Evolutionary conservation across 2,113 vertebrate species (phyloP), one percentile per base, ranked within the genome.

Genomic region (Mus musculus): DNA sequence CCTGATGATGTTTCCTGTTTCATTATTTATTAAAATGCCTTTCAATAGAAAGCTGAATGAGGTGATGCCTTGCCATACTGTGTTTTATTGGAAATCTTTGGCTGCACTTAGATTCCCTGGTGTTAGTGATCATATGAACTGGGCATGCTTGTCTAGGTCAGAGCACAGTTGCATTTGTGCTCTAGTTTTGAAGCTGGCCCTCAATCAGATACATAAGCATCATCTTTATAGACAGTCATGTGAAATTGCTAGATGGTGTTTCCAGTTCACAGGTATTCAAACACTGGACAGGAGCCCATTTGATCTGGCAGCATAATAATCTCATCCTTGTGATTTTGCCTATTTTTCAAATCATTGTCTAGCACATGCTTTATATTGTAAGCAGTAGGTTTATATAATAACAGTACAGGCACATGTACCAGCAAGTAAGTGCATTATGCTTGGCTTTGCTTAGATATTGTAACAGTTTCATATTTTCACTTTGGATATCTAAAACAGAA

Each of bases 71-170:
- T 89, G 28, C 33, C 75, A 26, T 85, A 10, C 11, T 93, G 28
- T 14, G 0, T 77, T 95, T 94, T 97, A 96, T 93, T 90, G 92
- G 75, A 97, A 98, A 96, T 97, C 81, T 95, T 94, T 95, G 67
- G 3, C 59, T 77, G 67, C 82, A 95, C 95, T 93, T 95, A 72
- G 56, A 92, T 95, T 97, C 92, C 54, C 65, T 81, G 46, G 24
- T 91, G 2, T 87, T 80, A 42, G 19, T 90, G 90, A 92, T 96
- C 95, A 89, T 26, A 26, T 69, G 95, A 94, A 87, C 73, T 88
- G 36, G 94, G 36, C 8, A 69, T 5, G 39, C 28, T 75, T 28
- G 49, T 73, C 49, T 56, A 92, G 85, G 71, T 82, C 67, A 92
- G 61, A 87, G 30, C 67, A 86, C 75, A 93, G 69, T 94, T 93